Conservation (phyloP, 2,888 invertebrate genomes). For the Heliconius sara region DNA sequence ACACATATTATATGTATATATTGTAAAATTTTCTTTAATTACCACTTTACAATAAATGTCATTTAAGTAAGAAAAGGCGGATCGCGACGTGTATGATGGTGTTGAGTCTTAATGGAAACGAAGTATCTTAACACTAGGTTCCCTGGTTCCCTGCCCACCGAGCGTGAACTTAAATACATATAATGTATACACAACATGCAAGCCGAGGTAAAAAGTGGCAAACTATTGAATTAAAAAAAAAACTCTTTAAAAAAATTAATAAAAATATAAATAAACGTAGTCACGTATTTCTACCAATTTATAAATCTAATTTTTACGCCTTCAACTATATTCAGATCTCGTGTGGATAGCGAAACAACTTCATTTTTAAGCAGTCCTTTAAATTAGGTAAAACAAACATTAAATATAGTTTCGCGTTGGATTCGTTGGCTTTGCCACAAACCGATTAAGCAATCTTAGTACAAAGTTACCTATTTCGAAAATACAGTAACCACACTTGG, state of each 20-base stretch:
- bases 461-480: constrained; percentile 46
- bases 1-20: too few species aligned
- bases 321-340: not conserved
- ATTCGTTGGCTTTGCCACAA: not conserved
- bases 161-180: too few species aligned
- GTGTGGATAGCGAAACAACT: not conserved
- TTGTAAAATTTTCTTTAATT: too few species aligned
- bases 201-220: too few species aligned
- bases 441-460: constrained; percentile 19
- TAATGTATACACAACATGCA: too few species aligned
- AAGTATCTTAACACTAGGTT: too few species aligned
- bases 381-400: constrained; percentile 1
- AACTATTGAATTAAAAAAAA: too few species aligned
- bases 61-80: too few species aligned
- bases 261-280: not conserved
- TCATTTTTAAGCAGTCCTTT: not conserved
- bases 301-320: not conserved
- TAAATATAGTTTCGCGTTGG: not conserved
- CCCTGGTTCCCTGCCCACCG: too few species aligned
- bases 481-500: constrained; percentile 31
- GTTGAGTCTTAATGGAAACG: too few species aligned
- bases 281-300: not conserved
- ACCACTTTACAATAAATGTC: too few species aligned
- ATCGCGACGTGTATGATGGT: too few species aligned
- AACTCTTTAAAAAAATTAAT: not conserved